phyloP scores from a whole-genome alignment of 1,140 invertebrate genomes.

The Thaumetopoea pityocampa region DNA sequence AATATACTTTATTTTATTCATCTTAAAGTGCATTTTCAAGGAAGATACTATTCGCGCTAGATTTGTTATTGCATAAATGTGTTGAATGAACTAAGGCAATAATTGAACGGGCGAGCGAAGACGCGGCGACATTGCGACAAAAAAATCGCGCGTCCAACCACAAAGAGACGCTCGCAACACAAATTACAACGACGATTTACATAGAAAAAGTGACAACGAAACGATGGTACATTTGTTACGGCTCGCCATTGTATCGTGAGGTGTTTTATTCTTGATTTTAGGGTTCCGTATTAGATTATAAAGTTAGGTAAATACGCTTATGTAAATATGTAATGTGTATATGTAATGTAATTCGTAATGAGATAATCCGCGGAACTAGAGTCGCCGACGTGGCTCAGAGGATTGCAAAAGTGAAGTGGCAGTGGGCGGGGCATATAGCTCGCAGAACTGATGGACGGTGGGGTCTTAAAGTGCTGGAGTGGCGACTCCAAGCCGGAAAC shows the following conservation, averaged over 20 bases:
- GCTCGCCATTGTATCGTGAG: slow-evolving; percentile 11
- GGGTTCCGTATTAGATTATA: not conserved
- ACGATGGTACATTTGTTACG: slow-evolving; percentile 13
- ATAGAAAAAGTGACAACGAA: slow-evolving; percentile 16
- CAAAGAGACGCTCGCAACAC: slow-evolving; percentile 10
- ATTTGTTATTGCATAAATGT: no score
- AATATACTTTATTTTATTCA: no score
- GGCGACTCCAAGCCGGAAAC: no score
- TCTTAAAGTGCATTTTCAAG: no score
- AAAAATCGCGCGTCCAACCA: slow-evolving; percentile 13
- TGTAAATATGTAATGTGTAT: not conserved
- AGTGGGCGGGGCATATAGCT: no score
- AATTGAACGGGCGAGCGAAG: no score
- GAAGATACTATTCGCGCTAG: no score
- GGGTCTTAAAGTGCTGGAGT: no score
- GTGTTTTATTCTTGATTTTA: slow-evolving; percentile 6
- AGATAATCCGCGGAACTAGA: not conserved
- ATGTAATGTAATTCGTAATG: not conserved
- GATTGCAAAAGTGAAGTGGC: no score
- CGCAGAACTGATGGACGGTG: no score
- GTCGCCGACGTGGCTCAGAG: no score
- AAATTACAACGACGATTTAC: slow-evolving; percentile 18
- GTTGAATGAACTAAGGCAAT: no score
- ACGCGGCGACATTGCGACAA: slow-evolving; percentile 15
- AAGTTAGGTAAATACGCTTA: not conserved